phyloP scores from a whole-genome alignment of 1,140 invertebrate genomes.

The Philotrypesis tridentata region DNA sequence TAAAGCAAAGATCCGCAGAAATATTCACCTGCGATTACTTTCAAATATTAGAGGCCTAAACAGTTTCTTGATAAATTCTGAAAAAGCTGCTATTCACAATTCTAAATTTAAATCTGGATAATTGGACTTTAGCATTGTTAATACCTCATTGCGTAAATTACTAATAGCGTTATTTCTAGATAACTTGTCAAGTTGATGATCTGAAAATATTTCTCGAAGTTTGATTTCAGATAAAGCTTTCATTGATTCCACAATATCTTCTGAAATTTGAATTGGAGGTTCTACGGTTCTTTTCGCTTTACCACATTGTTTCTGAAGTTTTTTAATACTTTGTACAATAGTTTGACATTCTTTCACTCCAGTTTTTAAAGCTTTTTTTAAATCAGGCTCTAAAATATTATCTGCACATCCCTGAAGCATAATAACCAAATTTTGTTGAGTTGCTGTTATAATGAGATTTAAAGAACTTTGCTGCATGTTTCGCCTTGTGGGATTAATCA shows the following conservation, averaged over 20 bases:
- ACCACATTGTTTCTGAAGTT: too few species aligned
- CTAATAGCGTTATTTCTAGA: slow-evolving; percentile 85
- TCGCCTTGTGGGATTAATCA: too few species aligned
- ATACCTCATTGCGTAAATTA: slow-evolving; percentile 80
- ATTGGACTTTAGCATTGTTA: slow-evolving; percentile 83
- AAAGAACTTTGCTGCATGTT: too few species aligned
- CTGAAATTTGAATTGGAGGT: slow-evolving; percentile 61
- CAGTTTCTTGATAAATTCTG: too few species aligned
- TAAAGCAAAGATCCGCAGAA: too few species aligned
- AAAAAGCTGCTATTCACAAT: too few species aligned
- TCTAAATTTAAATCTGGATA: too few species aligned
- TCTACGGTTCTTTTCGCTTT: slow-evolving; percentile 82
- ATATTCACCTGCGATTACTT: slow-evolving; percentile 76
- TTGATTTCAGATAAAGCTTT: slow-evolving; percentile 80
- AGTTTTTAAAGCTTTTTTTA: slow-evolving; percentile 89
- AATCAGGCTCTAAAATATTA: slow-evolving; percentile 83
- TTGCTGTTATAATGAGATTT: too few species aligned
- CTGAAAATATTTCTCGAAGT: slow-evolving; percentile 84
- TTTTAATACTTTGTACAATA: slow-evolving; percentile 83
- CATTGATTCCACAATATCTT: slow-evolving; percentile 78
- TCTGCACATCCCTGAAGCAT: slow-evolving; percentile 88
- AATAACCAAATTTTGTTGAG: too few species aligned
- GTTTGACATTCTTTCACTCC: slow-evolving; percentile 88
- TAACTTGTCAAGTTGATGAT: slow-evolving; percentile 86
- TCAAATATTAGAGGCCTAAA: too few species aligned